Evolutionary conservation across 2,888 invertebrate genomes (phyloP).

Genomic region (Nemurella pictetii): DNA sequence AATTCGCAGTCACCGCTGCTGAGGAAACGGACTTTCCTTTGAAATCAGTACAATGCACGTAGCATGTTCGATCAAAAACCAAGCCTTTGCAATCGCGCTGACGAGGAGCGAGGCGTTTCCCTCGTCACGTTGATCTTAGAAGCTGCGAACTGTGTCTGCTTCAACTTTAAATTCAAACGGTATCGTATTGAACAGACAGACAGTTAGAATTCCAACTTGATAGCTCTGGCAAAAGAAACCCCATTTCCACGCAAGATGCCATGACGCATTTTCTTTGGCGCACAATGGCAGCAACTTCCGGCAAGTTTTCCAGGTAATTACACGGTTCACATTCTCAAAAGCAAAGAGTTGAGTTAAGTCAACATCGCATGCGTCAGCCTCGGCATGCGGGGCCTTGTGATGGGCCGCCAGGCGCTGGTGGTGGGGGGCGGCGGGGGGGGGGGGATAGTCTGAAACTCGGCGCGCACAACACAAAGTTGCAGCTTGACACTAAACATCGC

Average conservation of each 20-base stretch:
- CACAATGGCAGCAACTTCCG: neutral
- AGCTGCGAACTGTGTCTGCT: neutral
- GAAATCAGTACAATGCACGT: too few relatives aligned
- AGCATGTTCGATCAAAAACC: too few relatives aligned
- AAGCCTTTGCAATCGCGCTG: too few relatives aligned
- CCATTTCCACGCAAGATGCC: neutral
- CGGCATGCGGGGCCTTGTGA: neutral
- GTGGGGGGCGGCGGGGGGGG: too few relatives aligned
- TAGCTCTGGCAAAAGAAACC: neutral
- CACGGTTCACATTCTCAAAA: neutral
- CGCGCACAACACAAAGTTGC: neutral
- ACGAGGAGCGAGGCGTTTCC: too few relatives aligned
- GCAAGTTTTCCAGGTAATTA: neutral
- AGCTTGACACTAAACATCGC: neutral
- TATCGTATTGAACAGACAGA: neutral
- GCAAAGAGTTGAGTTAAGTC: conserved; percentile 2
- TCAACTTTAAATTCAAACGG: neutral
- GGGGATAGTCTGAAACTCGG: neutral
- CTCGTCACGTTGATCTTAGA: neutral
- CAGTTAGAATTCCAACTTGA: neutral
- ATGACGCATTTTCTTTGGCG: neutral
- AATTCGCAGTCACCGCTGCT: too few relatives aligned
- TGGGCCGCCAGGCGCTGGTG: too few relatives aligned
- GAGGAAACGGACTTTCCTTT: too few relatives aligned
- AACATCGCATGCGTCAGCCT: conserved; percentile 1